These are phyloP conservation scores for Pao palembangensis DNA, from an alignment of 2,113 vertebrate species.

Conservation along the genomic window DNA sequence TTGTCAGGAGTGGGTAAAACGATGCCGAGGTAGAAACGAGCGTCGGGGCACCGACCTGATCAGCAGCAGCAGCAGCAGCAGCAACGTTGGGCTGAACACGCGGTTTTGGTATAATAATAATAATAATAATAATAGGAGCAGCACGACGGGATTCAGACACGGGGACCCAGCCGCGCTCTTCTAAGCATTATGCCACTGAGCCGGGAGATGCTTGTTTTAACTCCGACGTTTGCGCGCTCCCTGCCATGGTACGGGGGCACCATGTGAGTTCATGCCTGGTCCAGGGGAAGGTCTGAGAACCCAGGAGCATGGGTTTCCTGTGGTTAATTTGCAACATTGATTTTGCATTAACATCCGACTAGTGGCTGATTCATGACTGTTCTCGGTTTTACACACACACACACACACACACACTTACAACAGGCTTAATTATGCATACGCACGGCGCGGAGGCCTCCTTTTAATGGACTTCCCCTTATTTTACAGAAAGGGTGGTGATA, in stretches of 20 bases:
- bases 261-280: constrained; percentile 40
- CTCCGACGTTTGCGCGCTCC: not conserved
- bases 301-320: constrained; percentile 42
- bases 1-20: constrained; percentile 63
- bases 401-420: constrained; percentile 12
- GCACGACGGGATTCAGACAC: constrained; percentile 58
- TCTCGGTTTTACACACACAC: constrained; percentile 33
- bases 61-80: constrained; percentile 47
- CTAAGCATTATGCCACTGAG: constrained; percentile 47
- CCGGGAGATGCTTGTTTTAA: not conserved
- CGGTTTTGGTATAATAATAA: too few species aligned
- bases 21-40: constrained; percentile 56
- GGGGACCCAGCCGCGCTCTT: constrained; percentile 41
- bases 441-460: constrained; percentile 54
- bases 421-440: constrained; percentile 68
- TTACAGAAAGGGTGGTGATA: constrained; percentile 71
- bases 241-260: not conserved
- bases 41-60: constrained; percentile 69
- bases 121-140: constrained; percentile 68
- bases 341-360: constrained; percentile 73
- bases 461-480: constrained; percentile 76
- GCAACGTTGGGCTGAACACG: constrained; percentile 59
- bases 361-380: constrained; percentile 59
- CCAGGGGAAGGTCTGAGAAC: constrained; percentile 47
- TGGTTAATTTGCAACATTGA: constrained; percentile 77